A percentile compares a stretch with the other conserved stretches of the same genome.
These are phyloP conservation scores for Rhadina sibilatrix DNA, from an alignment of 2,113 vertebrate species.

Conservation along the genomic window DNA sequence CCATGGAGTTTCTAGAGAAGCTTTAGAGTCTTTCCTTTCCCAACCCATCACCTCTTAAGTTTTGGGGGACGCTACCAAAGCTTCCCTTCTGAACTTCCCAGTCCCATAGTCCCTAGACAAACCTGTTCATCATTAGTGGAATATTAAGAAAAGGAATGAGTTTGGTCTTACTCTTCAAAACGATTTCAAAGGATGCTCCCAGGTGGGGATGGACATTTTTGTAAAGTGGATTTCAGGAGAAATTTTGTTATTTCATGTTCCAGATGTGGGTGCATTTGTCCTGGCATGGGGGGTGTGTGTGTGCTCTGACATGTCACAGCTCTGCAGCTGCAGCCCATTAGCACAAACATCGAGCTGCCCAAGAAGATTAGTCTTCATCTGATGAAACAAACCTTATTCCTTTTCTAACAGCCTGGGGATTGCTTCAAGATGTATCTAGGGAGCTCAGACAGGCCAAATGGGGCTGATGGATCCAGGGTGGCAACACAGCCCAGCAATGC, in stretches of 20 bases:
- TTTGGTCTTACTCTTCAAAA: slow-evolving; percentile 13
- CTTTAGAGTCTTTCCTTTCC: neutral
- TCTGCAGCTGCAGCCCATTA: slow-evolving; percentile 62
- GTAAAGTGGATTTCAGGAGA: neutral
- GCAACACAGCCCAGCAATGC: neutral
- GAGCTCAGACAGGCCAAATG: neutral
- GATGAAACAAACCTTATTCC: neutral
- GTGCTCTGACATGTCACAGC: neutral
- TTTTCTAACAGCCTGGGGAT: neutral
- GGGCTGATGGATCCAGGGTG: neutral
- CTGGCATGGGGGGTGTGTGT: accelerated
- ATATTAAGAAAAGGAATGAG: neutral
- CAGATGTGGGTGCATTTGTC: neutral
- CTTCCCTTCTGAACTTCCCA: neutral
- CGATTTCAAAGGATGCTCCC: slow-evolving; percentile 53
- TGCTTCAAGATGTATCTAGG: slow-evolving; percentile 14
- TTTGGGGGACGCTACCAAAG: neutral
- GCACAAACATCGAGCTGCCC: neutral
- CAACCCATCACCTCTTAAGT: neutral
- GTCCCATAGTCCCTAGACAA: neutral
- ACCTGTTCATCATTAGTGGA: neutral
- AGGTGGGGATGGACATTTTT: neutral
- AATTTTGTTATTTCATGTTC: neutral
- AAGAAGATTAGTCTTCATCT: neutral
- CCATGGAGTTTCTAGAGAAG: neutral